Evolutionary conservation across 1,140 invertebrate species (phyloP).

Genomic region (Atta colombica): DNA sequence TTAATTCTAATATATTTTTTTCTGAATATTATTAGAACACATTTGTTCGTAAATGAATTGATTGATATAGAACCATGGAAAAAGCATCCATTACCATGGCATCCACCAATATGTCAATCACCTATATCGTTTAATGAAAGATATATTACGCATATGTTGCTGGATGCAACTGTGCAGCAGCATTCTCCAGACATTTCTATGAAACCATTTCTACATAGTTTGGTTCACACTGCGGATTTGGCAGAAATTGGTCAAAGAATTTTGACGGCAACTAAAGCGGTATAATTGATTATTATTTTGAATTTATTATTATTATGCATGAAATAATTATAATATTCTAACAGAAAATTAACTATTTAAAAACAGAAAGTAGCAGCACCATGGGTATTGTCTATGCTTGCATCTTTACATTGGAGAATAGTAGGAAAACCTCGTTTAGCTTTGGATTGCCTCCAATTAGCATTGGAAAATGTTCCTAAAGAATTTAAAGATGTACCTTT

Average conservation of each 20-base stretch:
- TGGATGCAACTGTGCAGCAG: constrained; percentile 29
- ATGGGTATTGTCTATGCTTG: constrained; percentile 89
- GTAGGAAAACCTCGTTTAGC: constrained; percentile 88
- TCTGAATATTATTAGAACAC: constrained; percentile 83
- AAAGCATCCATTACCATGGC: constrained; percentile 92
- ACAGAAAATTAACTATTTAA: constrained; percentile 12
- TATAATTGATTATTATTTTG: constrained; percentile 37
- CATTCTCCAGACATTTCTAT: constrained; percentile 76
- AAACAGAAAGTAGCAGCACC: constrained; percentile 89
- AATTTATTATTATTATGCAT: not conserved
- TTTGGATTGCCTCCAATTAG: constrained; percentile 89
- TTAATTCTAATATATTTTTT: constrained; percentile 45
- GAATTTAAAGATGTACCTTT: constrained; percentile 88
- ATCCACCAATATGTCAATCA: constrained; percentile 90
- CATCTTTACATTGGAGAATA: constrained; percentile 91
- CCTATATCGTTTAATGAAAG: constrained; percentile 82
- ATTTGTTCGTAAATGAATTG: constrained; percentile 87
- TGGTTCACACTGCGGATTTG: constrained; percentile 86
- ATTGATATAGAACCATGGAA: constrained; percentile 88
- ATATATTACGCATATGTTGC: constrained; percentile 75
- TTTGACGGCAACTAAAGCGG: constrained; percentile 51
- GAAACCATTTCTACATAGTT: constrained; percentile 66
- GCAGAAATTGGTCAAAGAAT: constrained; percentile 93
- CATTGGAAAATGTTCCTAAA: constrained; percentile 86
- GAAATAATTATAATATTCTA: not conserved